Evolutionary conservation across 1,140 invertebrate genomes (phyloP).

Genomic region (Marisa cornuarietis): DNA sequence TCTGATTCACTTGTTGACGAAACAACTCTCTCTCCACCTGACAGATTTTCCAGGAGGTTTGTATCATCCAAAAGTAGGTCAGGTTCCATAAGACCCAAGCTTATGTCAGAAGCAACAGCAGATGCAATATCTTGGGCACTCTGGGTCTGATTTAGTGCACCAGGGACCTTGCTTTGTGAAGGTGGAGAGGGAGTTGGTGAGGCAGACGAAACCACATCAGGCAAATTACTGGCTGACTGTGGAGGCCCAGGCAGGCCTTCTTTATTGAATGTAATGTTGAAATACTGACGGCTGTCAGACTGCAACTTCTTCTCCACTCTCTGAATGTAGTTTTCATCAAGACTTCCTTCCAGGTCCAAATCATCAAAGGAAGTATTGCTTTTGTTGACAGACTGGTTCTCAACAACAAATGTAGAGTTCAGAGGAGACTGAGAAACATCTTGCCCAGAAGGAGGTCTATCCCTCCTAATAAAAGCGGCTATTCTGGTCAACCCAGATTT

Average conservation of each 20-base stretch:
- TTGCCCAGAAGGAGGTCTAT: neutral
- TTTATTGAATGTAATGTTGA: slow-evolving; percentile 54
- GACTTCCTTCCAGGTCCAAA: slow-evolving; percentile 12
- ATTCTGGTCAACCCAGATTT: neutral
- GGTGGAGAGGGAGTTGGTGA: slow-evolving; percentile 22
- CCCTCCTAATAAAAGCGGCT: neutral
- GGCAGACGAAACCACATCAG: slow-evolving; percentile 33
- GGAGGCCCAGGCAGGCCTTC: slow-evolving; percentile 22
- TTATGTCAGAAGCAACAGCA: slow-evolving; percentile 28
- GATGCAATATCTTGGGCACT: slow-evolving; percentile 4
- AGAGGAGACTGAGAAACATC: neutral
- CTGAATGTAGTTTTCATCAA: slow-evolving; percentile 29
- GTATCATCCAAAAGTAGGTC: slow-evolving; percentile 29
- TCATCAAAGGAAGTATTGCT: slow-evolving; percentile 15
- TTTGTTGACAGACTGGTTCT: neutral
- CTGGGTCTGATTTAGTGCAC: slow-evolving; percentile 5
- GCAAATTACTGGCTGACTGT: slow-evolving; percentile 18
- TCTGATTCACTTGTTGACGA: slow-evolving; percentile 14
- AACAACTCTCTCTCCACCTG: slow-evolving; percentile 3
- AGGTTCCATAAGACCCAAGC: slow-evolving; percentile 40
- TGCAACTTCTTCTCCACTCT: slow-evolving; percentile 42
- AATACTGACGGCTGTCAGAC: slow-evolving; percentile 47
- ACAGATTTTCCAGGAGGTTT: slow-evolving; percentile 23
- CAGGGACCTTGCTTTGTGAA: neutral
- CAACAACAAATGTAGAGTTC: slow-evolving; percentile 16